Conservation (phyloP, 2,797 vertebrate genomes). For the Pygocentrus nattereri region DNA sequence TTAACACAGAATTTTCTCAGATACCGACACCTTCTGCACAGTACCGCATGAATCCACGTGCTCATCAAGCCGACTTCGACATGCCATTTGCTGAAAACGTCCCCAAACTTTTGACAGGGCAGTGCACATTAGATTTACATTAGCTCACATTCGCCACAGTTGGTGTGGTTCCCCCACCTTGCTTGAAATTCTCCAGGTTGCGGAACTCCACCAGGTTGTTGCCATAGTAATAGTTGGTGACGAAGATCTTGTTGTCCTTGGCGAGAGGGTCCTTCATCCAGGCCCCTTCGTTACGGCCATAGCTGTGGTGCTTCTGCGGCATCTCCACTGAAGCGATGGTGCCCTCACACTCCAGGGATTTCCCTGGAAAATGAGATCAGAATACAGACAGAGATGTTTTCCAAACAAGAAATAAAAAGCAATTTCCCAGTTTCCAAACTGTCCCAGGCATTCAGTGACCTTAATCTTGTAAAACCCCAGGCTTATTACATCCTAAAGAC, state of each 20-base stretch:
- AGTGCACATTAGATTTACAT: not conserved
- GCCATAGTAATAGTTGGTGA: conserved; percentile 98
- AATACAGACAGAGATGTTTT: not conserved
- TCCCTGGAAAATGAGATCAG: conserved; percentile 62
- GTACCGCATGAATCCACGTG: too few species aligned
- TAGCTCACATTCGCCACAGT: not conserved
- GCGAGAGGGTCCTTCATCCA: conserved; percentile 98
- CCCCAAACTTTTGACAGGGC: too few species aligned
- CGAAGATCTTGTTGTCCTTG: conserved; percentile 91
- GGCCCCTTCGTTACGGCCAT: conserved; percentile 94
- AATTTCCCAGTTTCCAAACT: too few species aligned
- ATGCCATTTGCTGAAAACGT: too few species aligned
- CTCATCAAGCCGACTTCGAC: too few species aligned
- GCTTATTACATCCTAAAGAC: too few species aligned
- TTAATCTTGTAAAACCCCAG: too few species aligned
- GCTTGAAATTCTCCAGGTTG: conserved; percentile 96
- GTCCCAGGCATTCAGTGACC: too few species aligned
- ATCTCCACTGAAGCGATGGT: conserved; percentile 89
- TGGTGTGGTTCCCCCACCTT: conserved; percentile 79
- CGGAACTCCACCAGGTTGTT: conserved; percentile 97
- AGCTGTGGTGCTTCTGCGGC: conserved; percentile 92
- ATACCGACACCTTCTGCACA: too few species aligned
- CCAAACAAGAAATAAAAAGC: too few species aligned
- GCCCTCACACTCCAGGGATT: conserved; percentile 89
- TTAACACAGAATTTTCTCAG: too few species aligned